phyloP scores from a whole-genome alignment of 2,888 invertebrate genomes.

The Rutpela maculata region DNA sequence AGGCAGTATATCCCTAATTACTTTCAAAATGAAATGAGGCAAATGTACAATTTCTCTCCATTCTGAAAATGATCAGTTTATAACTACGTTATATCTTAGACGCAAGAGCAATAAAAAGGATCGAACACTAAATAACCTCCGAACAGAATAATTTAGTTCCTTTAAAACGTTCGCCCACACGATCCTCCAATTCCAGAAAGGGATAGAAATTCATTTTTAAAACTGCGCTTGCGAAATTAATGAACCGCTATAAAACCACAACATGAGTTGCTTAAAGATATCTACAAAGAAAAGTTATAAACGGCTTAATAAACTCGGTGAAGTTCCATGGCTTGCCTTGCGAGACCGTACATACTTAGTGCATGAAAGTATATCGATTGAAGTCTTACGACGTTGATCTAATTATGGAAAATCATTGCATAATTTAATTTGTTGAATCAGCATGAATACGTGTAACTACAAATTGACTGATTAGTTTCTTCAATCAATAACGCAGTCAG shows the following conservation, averaged over 20 bases:
- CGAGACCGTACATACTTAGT: slow-evolving; percentile 8
- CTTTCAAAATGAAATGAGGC: background rate
- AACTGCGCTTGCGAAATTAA: slow-evolving; percentile 17
- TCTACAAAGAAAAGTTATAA: slow-evolving; percentile 23
- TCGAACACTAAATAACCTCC: slow-evolving; percentile 12
- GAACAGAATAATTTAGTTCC: slow-evolving; percentile 15
- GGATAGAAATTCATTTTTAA: slow-evolving; percentile 9
- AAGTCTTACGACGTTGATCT: slow-evolving; percentile 50
- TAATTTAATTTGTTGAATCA: slow-evolving; percentile 48
- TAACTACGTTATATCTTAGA: background rate
- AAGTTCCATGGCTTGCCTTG: slow-evolving; percentile 18
- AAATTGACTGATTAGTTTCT: slow-evolving; percentile 38
- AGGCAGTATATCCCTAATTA: too few species aligned
- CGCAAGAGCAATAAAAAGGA: background rate
- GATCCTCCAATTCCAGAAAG: background rate
- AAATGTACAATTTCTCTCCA: background rate
- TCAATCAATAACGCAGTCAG: slow-evolving; percentile 37
- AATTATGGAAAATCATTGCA: slow-evolving; percentile 50
- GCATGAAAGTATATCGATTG: slow-evolving; percentile 42
- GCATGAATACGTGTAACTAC: slow-evolving; percentile 31
- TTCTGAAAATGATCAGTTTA: background rate
- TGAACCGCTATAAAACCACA: slow-evolving; percentile 27
- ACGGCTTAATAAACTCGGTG: slow-evolving; percentile 25
- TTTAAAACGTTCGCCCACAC: slow-evolving; percentile 8
- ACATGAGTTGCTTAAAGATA: slow-evolving; percentile 16